phyloP scores from a whole-genome alignment of 2,797 vertebrate genomes.

The Eutrigla gurnardus region DNA sequence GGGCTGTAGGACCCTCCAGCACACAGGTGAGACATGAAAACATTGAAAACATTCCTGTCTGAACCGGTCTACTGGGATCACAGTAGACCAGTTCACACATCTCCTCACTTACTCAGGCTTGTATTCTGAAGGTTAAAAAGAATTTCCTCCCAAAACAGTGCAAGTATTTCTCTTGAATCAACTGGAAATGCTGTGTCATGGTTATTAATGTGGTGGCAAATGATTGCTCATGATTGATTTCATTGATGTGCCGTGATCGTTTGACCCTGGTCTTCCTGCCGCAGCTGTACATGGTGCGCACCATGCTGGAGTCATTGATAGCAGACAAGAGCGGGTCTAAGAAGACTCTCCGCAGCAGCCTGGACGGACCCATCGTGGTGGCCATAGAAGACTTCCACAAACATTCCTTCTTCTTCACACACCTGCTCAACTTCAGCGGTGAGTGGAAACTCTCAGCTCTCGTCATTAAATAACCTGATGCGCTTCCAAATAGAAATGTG shows the following conservation, averaged over 20 bases:
- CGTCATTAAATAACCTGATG: background rate
- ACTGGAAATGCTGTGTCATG: background rate
- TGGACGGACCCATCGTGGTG: constrained; percentile 96
- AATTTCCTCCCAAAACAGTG: background rate
- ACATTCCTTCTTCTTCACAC: constrained; percentile 98
- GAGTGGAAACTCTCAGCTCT: constrained; percentile 35
- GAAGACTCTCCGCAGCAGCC: constrained; percentile 96
- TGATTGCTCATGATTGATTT: background rate
- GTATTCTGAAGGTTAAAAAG: background rate
- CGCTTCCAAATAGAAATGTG: background rate
- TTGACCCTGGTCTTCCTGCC: constrained; percentile 17
- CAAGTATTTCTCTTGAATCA: background rate
- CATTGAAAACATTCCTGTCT: background rate
- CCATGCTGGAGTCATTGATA: constrained; percentile 98
- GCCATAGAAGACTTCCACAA: constrained; percentile 99
- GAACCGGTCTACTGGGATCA: background rate
- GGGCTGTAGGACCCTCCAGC: constrained; percentile 97
- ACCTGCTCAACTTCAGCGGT: constrained; percentile 99
- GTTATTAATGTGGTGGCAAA: background rate
- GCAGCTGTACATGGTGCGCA: constrained; percentile 98
- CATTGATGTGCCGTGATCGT: background rate
- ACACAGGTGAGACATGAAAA: constrained; percentile 88
- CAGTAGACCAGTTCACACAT: background rate
- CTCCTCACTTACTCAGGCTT: constrained; percentile 1
- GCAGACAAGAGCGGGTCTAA: constrained; percentile 99